Evolutionary conservation across 2,797 vertebrate genomes (phyloP), one percentile per base, ranked within the genome.

Genomic region (Siniperca undulata): DNA sequence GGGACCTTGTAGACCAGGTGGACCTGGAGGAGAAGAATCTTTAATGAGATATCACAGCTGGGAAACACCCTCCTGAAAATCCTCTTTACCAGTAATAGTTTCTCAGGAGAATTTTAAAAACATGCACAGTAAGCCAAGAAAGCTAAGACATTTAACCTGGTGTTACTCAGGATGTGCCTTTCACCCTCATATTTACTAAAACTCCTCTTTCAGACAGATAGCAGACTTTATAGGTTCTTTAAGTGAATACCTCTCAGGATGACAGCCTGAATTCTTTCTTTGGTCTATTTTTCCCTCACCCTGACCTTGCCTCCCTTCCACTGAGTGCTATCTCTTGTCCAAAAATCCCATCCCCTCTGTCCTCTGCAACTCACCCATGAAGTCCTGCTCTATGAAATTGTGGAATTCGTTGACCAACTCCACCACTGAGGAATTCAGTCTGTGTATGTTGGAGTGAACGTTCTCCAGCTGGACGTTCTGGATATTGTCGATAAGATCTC

Each of bases 341-440:
- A 53, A 64, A 83, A 65, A 87, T 89, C 84, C 85, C 73, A 77
- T 78, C 71, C n/a, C 70, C 81, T 73, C 13, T 2, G 3, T 69
- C 58, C 62, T 60, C 77, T 12, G 5, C 6, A 17, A 91, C 92
- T 93, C 81, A 94, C 94, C 94, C 64, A 1, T 90, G 85, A 95
- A 95, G 89, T 97, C 96, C 74, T 88, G 90, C 46, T 90, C 62
- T 3, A 83, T 89, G 82, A 98, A 96, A 72, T 86, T 89, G 34
- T 95, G 91, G 91, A 98, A 95, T 78, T 95, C 93, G 3, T 93
- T 88, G 34, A 91, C 91, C 82, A 98, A 88, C 12, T 95, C 90
- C 70, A 95, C 73, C 78, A 99, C 80, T 2, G 97, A 97, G 36
- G 94, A 92, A 90, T 99, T 98, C 70, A 99, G 93, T 59, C 85